Base-by-base conservation (phyloP, 2,113 vertebrate genomes). In the Protomyctophum bolini region DNA sequence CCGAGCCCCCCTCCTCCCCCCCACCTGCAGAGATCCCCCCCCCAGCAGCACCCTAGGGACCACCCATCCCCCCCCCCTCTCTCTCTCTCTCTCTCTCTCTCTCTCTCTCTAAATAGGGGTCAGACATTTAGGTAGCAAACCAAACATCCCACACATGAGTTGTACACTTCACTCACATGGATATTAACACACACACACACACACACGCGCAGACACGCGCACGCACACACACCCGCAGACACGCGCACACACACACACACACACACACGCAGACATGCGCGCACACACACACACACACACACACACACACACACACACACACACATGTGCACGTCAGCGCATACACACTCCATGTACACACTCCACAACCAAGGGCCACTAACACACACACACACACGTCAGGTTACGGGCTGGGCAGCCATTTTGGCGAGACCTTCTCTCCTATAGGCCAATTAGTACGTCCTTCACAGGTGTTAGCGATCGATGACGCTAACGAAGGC, bases 11-110 rank as follows among this genome's bases (percentile, higher is more conserved):
- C 33, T 33, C 2, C 33, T 2, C 29, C 58, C 15, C 14, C 47
- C 6, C 21, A 2, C 21, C 21, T 21, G 1, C 79, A 0, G 69
- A 71, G 14, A 4, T n/a, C 62, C 10, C 81, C 82, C 0, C 50
- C 69, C 50, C 71, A 21, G 21, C 78, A 54, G 72, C 81, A 11
- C 83, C 88, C 1, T 93, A 91, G 77, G 80, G 67, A 50, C 63
- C 62, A 14, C 10, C 58, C 59, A 72, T 87, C 64, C 68, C 56
- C 69, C 68, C 75, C 80, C 68, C 76, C 69, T 72, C 78, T 66
- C 58, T 50, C 76, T 64, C 54, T 71, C 66, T 73, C 77, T 51
- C 41, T 76, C 21, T 21, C 21, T 21, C 21, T 21, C 21, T 21
- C 21, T 21, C 21, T 21, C 21, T 21, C 21, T 21, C 83, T 80